phyloP scores from a whole-genome alignment of 2,797 vertebrate species.

The Platalea minor region DNA sequence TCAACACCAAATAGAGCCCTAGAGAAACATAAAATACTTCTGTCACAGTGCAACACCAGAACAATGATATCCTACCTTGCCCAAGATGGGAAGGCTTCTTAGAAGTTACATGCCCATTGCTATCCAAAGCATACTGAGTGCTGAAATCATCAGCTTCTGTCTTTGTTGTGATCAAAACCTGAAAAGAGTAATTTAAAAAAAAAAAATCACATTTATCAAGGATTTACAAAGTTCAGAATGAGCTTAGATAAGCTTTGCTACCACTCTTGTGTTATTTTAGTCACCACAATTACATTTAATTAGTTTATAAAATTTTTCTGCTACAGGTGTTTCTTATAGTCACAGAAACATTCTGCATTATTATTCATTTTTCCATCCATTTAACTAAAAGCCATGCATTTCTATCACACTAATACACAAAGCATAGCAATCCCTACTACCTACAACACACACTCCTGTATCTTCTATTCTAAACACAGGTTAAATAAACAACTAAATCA shows the following conservation, averaged over 20 bases:
- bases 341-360: not conserved
- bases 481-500: not conserved
- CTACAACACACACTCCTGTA: not conserved
- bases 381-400: not conserved
- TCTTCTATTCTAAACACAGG: not conserved
- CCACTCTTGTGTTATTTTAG: not conserved
- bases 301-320: not conserved
- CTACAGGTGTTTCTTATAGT: not conserved
- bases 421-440: not conserved
- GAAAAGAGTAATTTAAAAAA: not conserved
- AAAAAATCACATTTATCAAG: not conserved
- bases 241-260: not conserved
- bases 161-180: constrained; percentile 92
- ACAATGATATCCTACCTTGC: constrained; percentile 78
- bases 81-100: constrained; percentile 92
- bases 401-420: not conserved
- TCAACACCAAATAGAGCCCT: not conserved
- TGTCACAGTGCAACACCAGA: not conserved
- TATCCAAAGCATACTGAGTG: constrained; percentile 86
- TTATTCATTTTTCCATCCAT: not conserved
- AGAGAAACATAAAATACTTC: not conserved
- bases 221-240: not conserved
- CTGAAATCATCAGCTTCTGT: constrained; percentile 87
- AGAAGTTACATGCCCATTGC: constrained; percentile 81
- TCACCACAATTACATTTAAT: not conserved